Percentiles rank a stretch among this genome's conserved stretches.
phyloP scores from a whole-genome alignment of 2,888 invertebrate species.

The Neoascia interrupta region DNA sequence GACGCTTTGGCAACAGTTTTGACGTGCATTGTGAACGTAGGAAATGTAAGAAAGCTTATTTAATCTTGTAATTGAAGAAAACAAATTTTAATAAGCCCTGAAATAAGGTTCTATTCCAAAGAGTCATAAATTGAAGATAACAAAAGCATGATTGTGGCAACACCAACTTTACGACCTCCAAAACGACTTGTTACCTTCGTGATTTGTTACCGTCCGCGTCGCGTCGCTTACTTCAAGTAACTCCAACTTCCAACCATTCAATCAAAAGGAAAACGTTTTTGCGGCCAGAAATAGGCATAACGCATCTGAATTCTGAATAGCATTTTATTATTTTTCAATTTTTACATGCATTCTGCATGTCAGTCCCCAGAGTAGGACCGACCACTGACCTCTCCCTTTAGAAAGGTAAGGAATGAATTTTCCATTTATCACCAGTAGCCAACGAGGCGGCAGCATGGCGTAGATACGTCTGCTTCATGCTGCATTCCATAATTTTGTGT shows the following conservation, averaged over 20 bases:
- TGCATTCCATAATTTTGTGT: background rate
- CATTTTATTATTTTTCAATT: slow-evolving; percentile 1
- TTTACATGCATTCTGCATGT: background rate
- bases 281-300: slow-evolving; percentile 3
- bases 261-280: background rate
- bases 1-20: too few relatives aligned
- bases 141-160: slow-evolving; percentile 6
- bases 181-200: background rate
- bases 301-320: slow-evolving; percentile 18
- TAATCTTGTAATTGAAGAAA: too few relatives aligned
- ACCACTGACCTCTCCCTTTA: background rate
- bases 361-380: background rate
- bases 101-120: too few relatives aligned
- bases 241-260: background rate
- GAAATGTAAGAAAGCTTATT: too few relatives aligned
- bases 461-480: background rate
- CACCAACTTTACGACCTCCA: background rate
- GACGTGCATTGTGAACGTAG: too few relatives aligned
- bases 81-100: too few relatives aligned
- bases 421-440: slow-evolving; percentile 25
- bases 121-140: too few relatives aligned
- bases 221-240: background rate
- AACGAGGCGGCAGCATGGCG: background rate
- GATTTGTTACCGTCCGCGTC: too few relatives aligned
- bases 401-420: background rate